phyloP scores from a whole-genome alignment of 1,140 invertebrate species.

The Hirudo medicinalis region DNA sequence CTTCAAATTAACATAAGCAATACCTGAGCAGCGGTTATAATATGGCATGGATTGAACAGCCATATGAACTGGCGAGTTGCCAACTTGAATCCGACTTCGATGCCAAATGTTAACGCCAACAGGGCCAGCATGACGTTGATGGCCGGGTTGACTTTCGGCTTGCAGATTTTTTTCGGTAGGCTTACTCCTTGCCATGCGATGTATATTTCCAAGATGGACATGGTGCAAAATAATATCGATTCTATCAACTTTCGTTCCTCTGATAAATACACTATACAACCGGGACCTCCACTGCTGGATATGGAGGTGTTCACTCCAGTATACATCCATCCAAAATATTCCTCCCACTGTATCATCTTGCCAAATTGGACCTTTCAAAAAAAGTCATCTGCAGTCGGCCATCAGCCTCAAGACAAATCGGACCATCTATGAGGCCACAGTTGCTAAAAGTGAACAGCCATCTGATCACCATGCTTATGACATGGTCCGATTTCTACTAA shows the following conservation, averaged over 20 bases:
- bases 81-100: conserved; percentile 83
- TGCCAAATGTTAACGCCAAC: conserved; percentile 58
- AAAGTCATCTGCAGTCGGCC: no score
- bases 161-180: background rate
- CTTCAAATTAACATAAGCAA: background rate
- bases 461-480: no score
- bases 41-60: conserved; percentile 81
- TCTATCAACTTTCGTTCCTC: conserved; percentile 30
- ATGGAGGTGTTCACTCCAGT: background rate
- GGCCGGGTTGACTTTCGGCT: background rate
- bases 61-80: conserved; percentile 76
- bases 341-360: background rate
- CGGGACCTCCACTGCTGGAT: conserved; percentile 27
- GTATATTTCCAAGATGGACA: conserved; percentile 9
- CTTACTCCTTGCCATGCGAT: background rate
- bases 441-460: no score
- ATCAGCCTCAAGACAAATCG: no score
- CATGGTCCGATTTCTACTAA: no score
- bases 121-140: conserved; percentile 13
- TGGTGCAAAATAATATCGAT: conserved; percentile 24
- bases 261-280: conserved; percentile 31
- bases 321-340: conserved; percentile 10
- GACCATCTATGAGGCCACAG: no score
- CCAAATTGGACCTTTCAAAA: no score
- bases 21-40: conserved; percentile 75